A percentile compares a stretch with the other conserved stretches of the same genome.
Conservation (phyloP, 2,797 vertebrate species). For the Alosa sapidissima region DNA sequence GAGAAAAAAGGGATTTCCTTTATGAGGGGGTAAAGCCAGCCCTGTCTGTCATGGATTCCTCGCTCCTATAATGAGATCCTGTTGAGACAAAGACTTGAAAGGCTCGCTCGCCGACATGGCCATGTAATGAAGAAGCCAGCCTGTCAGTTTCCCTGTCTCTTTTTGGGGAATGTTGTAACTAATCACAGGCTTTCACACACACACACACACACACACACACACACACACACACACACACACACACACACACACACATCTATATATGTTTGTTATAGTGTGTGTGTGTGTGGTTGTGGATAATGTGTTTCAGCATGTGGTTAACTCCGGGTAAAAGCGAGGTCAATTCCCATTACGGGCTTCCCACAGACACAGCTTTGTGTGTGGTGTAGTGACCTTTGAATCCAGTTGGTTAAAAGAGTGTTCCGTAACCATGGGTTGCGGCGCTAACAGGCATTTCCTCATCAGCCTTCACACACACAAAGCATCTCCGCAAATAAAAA, state of each 20-base stretch:
- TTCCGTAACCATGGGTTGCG: neutral
- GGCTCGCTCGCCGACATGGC: neutral
- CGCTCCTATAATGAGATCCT: neutral
- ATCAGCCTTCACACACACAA: neutral
- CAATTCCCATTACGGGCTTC: neutral
- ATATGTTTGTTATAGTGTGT: neutral
- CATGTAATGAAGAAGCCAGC: neutral
- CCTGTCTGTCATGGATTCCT: neutral
- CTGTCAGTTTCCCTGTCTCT: neutral
- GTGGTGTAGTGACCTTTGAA: neutral
- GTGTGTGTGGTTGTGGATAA: neutral
- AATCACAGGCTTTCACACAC: neutral
- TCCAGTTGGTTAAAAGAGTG: neutral
- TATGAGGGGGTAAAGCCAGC: neutral
- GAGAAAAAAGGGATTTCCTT: constrained; percentile 9
- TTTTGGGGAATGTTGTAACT: neutral
- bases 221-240: no score
- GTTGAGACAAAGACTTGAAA: neutral
- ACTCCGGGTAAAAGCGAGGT: constrained; percentile 1
- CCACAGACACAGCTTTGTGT: constrained; percentile 21
- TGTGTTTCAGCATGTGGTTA: constrained; percentile 8
- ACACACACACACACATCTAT: no score
- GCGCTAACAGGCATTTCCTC: neutral
- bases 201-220: neutral
- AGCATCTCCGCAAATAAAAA: neutral